Evolutionary conservation across 2,797 vertebrate species (phyloP).

Genomic region (Ambastaia sidthimunki): DNA sequence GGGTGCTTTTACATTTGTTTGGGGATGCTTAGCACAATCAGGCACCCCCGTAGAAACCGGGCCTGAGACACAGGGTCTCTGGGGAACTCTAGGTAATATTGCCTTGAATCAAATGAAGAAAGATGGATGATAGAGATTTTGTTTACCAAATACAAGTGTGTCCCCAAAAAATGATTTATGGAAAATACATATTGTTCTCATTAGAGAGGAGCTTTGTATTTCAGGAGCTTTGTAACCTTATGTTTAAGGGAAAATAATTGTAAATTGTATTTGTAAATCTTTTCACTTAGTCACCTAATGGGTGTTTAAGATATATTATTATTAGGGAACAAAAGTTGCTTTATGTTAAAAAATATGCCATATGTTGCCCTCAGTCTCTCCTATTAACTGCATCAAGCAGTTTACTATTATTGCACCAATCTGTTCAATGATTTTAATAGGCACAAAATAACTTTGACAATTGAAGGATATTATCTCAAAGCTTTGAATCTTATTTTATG

Average conservation of each 20-base stretch:
- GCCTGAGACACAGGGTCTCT: too few relatives aligned
- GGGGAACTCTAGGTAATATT: too few relatives aligned
- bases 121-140: constrained; percentile 70
- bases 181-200: constrained; percentile 78
- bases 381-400: constrained; percentile 33
- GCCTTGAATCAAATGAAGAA: constrained; percentile 70
- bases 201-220: constrained; percentile 73
- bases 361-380: constrained; percentile 36
- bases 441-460: constrained; percentile 22
- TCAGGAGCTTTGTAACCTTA: constrained; percentile 73
- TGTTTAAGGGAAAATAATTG: constrained; percentile 73
- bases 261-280: constrained; percentile 75
- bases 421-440: constrained; percentile 30
- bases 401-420: constrained; percentile 42
- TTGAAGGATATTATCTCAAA: constrained; percentile 47
- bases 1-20: too few relatives aligned
- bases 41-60: too few relatives aligned
- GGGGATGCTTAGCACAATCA: too few relatives aligned
- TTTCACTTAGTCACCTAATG: constrained; percentile 68
- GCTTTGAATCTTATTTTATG: constrained; percentile 48
- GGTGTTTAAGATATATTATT: constrained; percentile 66
- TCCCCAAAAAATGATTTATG: constrained; percentile 74
- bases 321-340: constrained; percentile 64
- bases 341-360: constrained; percentile 64
- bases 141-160: constrained; percentile 55